Percentiles rank a stretch among this genome's conserved stretches.
Evolutionary conservation across 2,888 invertebrate species (phyloP).

Genomic region (Allolobophora icterica): DNA sequence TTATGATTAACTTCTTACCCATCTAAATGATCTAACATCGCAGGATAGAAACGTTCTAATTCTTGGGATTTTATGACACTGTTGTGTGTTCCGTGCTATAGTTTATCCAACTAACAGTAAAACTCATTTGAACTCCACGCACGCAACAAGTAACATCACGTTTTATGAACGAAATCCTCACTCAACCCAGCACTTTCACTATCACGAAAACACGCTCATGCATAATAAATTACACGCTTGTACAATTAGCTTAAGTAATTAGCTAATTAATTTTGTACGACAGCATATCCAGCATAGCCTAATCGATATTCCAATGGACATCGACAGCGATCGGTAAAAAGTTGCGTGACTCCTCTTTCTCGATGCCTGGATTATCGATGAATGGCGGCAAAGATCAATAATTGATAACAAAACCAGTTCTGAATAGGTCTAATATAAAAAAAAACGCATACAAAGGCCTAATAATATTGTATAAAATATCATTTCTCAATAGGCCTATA

Average conservation of each 20-base stretch:
- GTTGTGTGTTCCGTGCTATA: too few relatives aligned
- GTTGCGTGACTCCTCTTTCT: not conserved
- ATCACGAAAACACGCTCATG: not conserved
- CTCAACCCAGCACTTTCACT: not conserved
- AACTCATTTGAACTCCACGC: too few relatives aligned
- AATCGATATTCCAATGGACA: not conserved
- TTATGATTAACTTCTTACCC: too few relatives aligned
- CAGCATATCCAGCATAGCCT: not conserved
- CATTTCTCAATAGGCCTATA: too few relatives aligned
- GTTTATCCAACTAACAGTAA: too few relatives aligned
- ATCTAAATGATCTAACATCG: too few relatives aligned
- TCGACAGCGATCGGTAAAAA: not conserved
- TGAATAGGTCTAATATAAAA: not conserved
- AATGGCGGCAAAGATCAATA: not conserved
- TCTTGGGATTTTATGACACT: too few relatives aligned
- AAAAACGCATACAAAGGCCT: not conserved
- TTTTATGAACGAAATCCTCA: not conserved
- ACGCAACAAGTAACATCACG: not conserved
- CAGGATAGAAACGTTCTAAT: too few relatives aligned
- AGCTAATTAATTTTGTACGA: not conserved
- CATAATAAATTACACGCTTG: not conserved
- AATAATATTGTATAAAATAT: too few relatives aligned
- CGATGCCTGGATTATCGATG: not conserved
- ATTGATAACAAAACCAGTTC: not conserved
- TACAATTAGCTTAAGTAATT: not conserved